A percentile compares a stretch with the other conserved stretches of the same genome.
phyloP scores from a whole-genome alignment of 2,888 invertebrate species.

The Prenolepis imparis region DNA sequence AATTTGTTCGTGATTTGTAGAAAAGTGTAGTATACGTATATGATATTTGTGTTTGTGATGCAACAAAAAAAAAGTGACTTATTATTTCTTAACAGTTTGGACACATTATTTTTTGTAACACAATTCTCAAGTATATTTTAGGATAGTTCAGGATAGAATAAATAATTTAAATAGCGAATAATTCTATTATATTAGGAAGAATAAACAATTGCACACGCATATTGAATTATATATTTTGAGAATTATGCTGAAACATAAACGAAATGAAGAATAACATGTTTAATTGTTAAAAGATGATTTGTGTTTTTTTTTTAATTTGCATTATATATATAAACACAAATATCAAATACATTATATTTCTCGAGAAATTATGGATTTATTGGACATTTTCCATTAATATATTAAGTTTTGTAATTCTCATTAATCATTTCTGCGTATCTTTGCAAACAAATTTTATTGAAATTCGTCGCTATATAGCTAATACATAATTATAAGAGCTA shows the following conservation, averaged over 20 bases:
- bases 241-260: constrained; percentile 8
- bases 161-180: background rate
- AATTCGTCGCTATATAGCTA: background rate
- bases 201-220: background rate
- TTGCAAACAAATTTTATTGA: too few relatives aligned
- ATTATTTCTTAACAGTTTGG: background rate
- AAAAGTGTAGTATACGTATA: constrained; percentile 42
- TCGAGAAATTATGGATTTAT: too few relatives aligned
- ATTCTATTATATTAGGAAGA: background rate
- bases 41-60: background rate
- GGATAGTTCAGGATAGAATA: too few relatives aligned
- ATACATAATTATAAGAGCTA: background rate
- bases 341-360: background rate
- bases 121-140: too few relatives aligned
- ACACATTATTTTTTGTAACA: too few relatives aligned
- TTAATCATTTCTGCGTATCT: too few relatives aligned
- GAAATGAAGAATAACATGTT: background rate
- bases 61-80: background rate
- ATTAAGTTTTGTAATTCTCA: too few relatives aligned
- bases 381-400: too few relatives aligned
- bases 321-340: background rate
- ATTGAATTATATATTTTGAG: background rate
- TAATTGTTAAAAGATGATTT: background rate
- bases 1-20: constrained; percentile 82
- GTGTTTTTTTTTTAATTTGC: background rate